Base-by-base conservation (phyloP, 2,797 vertebrate species). In the Diglossa cyanea region DNA sequence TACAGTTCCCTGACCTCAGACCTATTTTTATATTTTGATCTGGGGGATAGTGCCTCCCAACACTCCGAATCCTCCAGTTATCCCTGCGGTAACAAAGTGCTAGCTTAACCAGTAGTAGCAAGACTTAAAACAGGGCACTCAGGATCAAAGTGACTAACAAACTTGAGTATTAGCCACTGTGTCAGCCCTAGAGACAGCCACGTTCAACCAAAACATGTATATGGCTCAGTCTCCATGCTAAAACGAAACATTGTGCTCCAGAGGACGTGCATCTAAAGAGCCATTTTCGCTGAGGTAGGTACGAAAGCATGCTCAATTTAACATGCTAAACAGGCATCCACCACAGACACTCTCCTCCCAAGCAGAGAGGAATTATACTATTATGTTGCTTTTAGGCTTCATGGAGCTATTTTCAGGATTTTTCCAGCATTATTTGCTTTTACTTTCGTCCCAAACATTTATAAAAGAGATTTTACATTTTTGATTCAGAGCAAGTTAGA, bases 11-110 rank as follows among this genome's bases (percentile, higher is more conserved):
- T 98, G 98, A 98, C 98, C 98, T 97, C 94, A 95, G 97, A 98
- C 97, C 97, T 98, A 97, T 97, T 98, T 98, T 98, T 98, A 94
- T 95, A 98, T 98, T 98, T 98, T 98, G 98, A 98, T 98, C 98
- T 98, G 97, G 96, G 97, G 97, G 97, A 97, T 96, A 84, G 84
- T 94, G 96, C 90, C 97, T 98, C 96, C 39, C 97, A 98, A 98
- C 97, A 97, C 97, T 97, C 95, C 23, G 94, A 97, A 97, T 98
- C 97, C 97, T 97, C 95, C 90, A 96, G 97, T 98, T 97, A 97
- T 97, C 98, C 98, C 97, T 55, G 87, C 84, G 33, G 98, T 97
- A 97, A 97, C 96, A 98, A 98, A 98, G 94, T 70, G 7, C 91
- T 94, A 97, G 96, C 97, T 98, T 98, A 98, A 97, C 96, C 97